A percentile compares a stretch with the other conserved stretches of the same genome.
Conservation (phyloP, 2,888 invertebrate genomes). For the Ophioninae sp. region DNA sequence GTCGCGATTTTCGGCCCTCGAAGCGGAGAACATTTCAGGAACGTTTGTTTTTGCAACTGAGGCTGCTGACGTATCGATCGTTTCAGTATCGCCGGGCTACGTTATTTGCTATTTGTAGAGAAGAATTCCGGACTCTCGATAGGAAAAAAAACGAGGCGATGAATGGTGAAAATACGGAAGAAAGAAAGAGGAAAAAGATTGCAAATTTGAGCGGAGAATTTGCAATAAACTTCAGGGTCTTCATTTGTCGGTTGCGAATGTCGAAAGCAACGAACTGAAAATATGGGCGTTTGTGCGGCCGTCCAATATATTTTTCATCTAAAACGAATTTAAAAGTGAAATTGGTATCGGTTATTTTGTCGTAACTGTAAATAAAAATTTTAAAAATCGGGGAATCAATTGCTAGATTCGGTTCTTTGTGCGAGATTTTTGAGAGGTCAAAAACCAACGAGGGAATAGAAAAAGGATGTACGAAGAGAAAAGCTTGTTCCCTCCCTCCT, state of each 20-base stretch:
- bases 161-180: neutral
- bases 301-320: conserved; percentile 16
- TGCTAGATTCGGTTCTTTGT: neutral
- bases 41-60: conserved; percentile 8
- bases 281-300: conserved; percentile 2
- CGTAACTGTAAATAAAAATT: conserved; percentile 20
- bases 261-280: conserved; percentile 18
- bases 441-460: conserved; percentile 17
- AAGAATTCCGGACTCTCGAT: conserved; percentile 15
- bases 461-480: neutral
- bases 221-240: conserved; percentile 41
- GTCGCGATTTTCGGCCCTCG: neutral
- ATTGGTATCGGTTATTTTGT: conserved; percentile 56
- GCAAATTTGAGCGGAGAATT: conserved; percentile 49
- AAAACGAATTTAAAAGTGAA: conserved; percentile 70
- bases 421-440: conserved; percentile 7
- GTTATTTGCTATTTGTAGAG: conserved; percentile 12
- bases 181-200: conserved; percentile 23
- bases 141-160: neutral
- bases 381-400: conserved; percentile 8
- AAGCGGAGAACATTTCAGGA: neutral
- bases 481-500: neutral
- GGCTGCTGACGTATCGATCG: conserved; percentile 14
- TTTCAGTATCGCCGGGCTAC: neutral
- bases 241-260: conserved; percentile 51